Evolutionary conservation across 1,140 invertebrate species (phyloP), one percentile per base, ranked within the genome.

Genomic region (Lerema accius): DNA sequence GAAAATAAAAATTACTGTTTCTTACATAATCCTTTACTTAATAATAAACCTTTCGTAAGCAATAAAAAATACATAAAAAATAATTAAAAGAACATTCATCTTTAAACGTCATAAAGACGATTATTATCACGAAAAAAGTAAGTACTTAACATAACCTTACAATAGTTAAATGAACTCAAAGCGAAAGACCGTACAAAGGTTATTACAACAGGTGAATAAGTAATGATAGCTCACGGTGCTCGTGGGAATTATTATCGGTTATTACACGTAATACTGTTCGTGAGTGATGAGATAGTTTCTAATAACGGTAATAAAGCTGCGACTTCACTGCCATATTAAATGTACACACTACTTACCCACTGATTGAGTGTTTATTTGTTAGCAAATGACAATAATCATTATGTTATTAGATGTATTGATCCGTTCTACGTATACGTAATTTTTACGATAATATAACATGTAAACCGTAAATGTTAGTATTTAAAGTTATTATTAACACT

Each of bases 221-320:
- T 58, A 45, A 58, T 45, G 42, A 58, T n/a, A 15, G 17, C 23
- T 16, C 55, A 32, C 40, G 40, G 11, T 58, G 39, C 43, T 58
- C 42, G 42, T 58, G 42, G 28, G 42, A 58, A 58, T 58, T 42
- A 58, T 58, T 42, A 53, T 42, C 42, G 42, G 15, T 45, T 58
- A 58, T 46, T 56, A 56, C 51, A 43, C 39, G 15, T 28, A 43
- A 42, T 55, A 55, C 51, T 32, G 15, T 45, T 45, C 40, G 14
- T 10, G 39, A 26, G 19, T 45, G 26, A 45, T 26, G 42, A 32
- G 40, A 45, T 37, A 16, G 42, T 37, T 35, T 58, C 42, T 58
- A 46, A 58, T 58, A 58, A 46, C 42, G n/a, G 42, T 58, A 58
- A 58, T 58, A 17, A 46, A 58, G 28, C 26, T 17, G 26, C n/a